Evolutionary conservation across 2,797 vertebrate species (phyloP).

Genomic region (Artibeus jamaicensis): DNA sequence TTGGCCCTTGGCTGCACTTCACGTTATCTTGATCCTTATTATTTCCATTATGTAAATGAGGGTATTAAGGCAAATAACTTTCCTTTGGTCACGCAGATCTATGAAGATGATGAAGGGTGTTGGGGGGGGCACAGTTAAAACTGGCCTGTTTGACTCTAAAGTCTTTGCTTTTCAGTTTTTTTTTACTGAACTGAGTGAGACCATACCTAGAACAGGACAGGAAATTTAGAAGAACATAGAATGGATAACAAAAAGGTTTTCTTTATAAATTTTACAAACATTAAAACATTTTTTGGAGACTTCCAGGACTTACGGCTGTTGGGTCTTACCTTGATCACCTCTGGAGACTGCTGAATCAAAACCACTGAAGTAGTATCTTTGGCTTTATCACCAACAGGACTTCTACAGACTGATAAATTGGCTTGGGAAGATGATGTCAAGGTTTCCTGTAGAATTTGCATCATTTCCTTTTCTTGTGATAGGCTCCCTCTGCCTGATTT

Average conservation of each 20-base stretch:
- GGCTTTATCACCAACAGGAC: slow-evolving; percentile 61
- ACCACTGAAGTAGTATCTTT: slow-evolving; percentile 88
- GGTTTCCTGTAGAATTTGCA: slow-evolving; percentile 97
- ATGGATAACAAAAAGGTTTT: slow-evolving; percentile 48
- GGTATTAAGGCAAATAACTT: slow-evolving; percentile 31
- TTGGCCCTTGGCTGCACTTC: neutral
- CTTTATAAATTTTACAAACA: slow-evolving; percentile 19
- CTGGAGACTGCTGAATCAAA: slow-evolving; percentile 95
- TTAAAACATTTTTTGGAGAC: slow-evolving; percentile 38
- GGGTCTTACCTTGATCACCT: slow-evolving; percentile 94
- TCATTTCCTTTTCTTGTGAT: slow-evolving; percentile 95
- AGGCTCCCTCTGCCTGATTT: slow-evolving; percentile 91
- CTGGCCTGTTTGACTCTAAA: neutral
- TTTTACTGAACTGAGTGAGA: neutral
- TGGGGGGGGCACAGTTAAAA: neutral
- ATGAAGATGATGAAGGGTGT: neutral
- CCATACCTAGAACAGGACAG: slow-evolving; percentile 23
- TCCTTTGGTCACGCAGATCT: slow-evolving; percentile 21
- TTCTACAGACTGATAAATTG: slow-evolving; percentile 75
- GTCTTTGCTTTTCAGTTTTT: slow-evolving; percentile 38
- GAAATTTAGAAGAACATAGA: slow-evolving; percentile 58
- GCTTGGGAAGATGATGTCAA: slow-evolving; percentile 86
- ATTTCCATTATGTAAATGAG: neutral
- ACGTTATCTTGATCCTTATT: neutral
- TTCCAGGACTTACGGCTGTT: slow-evolving; percentile 39